phyloP scores from a whole-genome alignment of 1,140 invertebrate species.

The Leptinotarsa lineolata region DNA sequence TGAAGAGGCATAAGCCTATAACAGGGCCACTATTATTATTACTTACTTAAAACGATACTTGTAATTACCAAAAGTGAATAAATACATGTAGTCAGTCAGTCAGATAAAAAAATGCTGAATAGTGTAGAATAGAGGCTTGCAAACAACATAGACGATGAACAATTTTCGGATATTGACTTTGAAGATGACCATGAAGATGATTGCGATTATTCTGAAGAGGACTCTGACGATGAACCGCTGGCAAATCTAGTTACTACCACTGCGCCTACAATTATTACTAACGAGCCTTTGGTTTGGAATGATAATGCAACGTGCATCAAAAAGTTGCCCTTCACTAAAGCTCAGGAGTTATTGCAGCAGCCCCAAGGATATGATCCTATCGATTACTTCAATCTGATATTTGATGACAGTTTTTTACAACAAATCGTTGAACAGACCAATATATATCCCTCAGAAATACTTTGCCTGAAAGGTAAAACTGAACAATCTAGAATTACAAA shows the following conservation, averaged over 20 bases:
- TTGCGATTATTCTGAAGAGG: background rate
- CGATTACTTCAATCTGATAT: background rate
- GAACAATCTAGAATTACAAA: slow-evolving; percentile 4
- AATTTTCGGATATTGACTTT: no score
- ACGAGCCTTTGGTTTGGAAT: background rate
- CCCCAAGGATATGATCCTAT: background rate
- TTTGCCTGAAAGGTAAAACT: background rate
- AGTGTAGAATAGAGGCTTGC: no score
- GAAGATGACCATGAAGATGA: no score
- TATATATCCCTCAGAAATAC: background rate
- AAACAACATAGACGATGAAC: no score
- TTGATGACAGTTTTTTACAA: background rate
- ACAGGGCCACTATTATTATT: no score
- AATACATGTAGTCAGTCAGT: no score
- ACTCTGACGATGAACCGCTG: background rate
- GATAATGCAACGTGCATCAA: background rate
- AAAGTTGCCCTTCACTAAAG: background rate
- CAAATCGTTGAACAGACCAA: background rate
- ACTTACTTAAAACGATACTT: no score
- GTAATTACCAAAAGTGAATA: no score
- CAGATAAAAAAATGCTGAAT: no score
- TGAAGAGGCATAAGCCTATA: no score
- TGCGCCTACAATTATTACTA: no score
- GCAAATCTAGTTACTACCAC: background rate
- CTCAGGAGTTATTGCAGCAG: background rate